Evolutionary conservation across 2,113 vertebrate species (phyloP), one percentile per base, ranked within the genome.

Genomic region (Serilophus lunatus): DNA sequence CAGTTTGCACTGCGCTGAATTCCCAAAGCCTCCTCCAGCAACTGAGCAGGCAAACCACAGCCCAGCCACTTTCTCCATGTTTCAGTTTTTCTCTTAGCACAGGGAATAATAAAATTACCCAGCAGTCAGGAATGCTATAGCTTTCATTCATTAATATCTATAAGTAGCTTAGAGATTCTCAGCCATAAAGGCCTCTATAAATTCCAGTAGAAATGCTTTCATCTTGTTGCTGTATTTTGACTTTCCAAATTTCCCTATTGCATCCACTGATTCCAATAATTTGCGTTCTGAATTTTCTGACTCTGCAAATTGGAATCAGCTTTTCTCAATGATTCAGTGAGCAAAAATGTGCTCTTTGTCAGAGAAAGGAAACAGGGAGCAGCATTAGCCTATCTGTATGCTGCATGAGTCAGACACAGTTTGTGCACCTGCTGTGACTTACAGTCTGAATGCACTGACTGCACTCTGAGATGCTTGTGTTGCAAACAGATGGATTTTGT

Each of bases 401-500:
- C 95, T 54, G 86, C 1, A 0, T 47, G 83, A 84, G 86, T 82
- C 92, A 80, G 89, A 78, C 96, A 69, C 94, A 35, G 70, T 66
- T 88, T 50, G 35, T 59, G 94, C 92, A 88, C 95, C 91, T 94
- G 89, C 93, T 72, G 79, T 36, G 94, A 75, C 72, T 91, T 86
- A 78, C 82, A 57, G 68, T 70, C 79, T 88, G 91, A 93, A 90
- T n/a, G 61, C 59, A 47, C 47, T 77, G 61, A 82, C 87, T 77
- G 77, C 88, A 50, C 66, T 91, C 5, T 0, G 49, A 83, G 94
- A 94, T 69, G 92, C 76, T 90, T 84, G 53, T 82, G 95, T 82
- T 85, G 72, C 93, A 96, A 93, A 87, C 90, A 96, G 92, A 94
- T 88, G 91, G 91, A 92, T 97, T 94, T 95, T 80, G 83, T 80